A percentile compares a stretch with the other conserved stretches of the same genome.
Evolutionary conservation across 2,113 vertebrate genomes (phyloP).

Genomic region (Varanus komodoensis): DNA sequence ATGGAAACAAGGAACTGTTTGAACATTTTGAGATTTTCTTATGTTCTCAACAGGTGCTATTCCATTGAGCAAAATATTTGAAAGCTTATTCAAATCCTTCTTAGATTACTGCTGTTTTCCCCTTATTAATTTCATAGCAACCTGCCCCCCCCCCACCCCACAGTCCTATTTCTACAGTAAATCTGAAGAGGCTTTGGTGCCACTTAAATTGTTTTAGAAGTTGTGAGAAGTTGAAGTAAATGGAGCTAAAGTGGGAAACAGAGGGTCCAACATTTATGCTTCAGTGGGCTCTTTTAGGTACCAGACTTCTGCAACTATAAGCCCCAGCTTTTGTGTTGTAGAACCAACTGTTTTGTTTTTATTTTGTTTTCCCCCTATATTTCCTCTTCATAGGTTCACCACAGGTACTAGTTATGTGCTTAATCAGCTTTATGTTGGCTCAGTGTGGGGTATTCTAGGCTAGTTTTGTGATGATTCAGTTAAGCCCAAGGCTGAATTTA

Average conservation of each 20-base stretch:
- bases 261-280: neutral
- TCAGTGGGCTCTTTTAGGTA: neutral
- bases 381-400: neutral
- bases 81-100: slow-evolving; percentile 13
- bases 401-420: neutral
- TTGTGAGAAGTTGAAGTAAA: neutral
- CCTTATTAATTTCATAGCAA: slow-evolving; percentile 9
- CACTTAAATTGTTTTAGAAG: neutral
- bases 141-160: too few relatives aligned
- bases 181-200: neutral
- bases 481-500: neutral
- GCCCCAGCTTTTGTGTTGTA: neutral
- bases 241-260: neutral
- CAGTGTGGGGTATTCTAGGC: neutral
- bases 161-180: neutral
- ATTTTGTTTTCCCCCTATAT: neutral
- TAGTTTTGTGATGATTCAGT: neutral
- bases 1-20: neutral
- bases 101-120: slow-evolving; percentile 8
- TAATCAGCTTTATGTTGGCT: neutral
- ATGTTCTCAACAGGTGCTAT: neutral
- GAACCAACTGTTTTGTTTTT: neutral
- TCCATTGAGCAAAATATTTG: neutral
- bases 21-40: neutral
- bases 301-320: neutral